These are phyloP conservation scores for Ictalurus punctatus DNA, from an alignment of 2,113 vertebrate species.

Conservation along the genomic window DNA sequence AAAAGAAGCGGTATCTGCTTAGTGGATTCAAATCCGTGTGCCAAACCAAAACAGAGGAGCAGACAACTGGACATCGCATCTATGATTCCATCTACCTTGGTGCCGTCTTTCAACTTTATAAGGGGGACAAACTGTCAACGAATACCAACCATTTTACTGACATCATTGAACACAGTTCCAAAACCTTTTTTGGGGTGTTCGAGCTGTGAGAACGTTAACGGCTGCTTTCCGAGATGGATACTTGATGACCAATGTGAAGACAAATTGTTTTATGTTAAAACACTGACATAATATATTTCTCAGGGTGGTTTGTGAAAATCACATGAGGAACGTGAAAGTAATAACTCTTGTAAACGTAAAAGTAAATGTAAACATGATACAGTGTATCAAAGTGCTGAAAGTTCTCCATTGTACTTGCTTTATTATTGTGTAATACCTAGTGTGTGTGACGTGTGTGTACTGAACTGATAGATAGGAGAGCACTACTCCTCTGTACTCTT, in stretches of 20 bases:
- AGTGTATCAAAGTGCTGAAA: constrained; percentile 30
- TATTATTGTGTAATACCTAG: constrained; percentile 24
- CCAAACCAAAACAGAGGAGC: constrained; percentile 13
- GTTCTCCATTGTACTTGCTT: not conserved
- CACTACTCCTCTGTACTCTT: not conserved
- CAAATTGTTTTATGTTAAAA: constrained; percentile 53
- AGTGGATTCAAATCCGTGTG: constrained; percentile 63
- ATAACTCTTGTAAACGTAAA: not conserved
- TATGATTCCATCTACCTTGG: constrained; percentile 68
- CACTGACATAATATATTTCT: constrained; percentile 27
- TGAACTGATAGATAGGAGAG: constrained; percentile 10
- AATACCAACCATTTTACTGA: constrained; percentile 28
- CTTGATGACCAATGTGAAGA: not conserved
- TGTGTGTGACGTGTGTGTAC: not conserved
- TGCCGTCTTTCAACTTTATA: constrained; percentile 67
- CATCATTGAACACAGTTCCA: constrained; percentile 48
- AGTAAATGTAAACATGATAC: not conserved
- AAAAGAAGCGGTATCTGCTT: constrained; percentile 52
- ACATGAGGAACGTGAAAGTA: constrained; percentile 17
- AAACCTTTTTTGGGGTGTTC: constrained; percentile 75
- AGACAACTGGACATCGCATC: constrained; percentile 8
- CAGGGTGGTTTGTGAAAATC: constrained; percentile 21
- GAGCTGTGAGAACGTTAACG: constrained; percentile 60
- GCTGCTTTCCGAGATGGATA: not conserved
- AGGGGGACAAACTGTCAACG: constrained; percentile 61